Conservation (phyloP, 92 coral and sea anemone genomes). For the Actinernus sp. region DNA sequence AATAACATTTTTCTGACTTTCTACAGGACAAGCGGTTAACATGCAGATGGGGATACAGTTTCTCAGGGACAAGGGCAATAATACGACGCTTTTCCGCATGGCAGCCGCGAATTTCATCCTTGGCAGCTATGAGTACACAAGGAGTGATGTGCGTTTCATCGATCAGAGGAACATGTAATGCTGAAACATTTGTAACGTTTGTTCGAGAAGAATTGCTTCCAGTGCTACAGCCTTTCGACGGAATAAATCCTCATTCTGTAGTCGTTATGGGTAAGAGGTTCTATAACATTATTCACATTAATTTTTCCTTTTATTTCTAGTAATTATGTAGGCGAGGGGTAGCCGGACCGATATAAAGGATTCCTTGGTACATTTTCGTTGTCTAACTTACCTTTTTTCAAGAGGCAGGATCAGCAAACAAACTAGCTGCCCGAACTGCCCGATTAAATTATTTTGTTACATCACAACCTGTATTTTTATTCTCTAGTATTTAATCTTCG, state of each 20-base stretch:
- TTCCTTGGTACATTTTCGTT: no score
- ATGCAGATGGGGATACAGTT: conserved; percentile 45
- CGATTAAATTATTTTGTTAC: no score
- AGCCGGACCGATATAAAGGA: no score
- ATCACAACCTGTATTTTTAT: no score
- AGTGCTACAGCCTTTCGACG: conserved; percentile 5
- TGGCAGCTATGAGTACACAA: conserved; percentile 29
- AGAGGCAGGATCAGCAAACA: no score
- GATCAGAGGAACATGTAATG: conserved; percentile 21
- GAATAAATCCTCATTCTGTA: conserved; percentile 10
- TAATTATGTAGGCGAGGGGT: no score
- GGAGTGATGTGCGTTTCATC: conserved; percentile 21
- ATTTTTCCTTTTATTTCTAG: no score
- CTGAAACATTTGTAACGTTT: conserved; percentile 8
- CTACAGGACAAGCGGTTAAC: conserved; percentile 32
- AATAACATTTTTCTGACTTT: not conserved
- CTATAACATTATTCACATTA: no score
- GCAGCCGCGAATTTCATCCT: conserved; percentile 8
- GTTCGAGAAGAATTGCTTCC: not conserved
- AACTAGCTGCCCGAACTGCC: no score
- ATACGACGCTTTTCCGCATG: conserved; percentile 15
- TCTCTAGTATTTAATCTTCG: no score
- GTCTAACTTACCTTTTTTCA: no score
- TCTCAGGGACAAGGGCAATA: conserved; percentile 38
- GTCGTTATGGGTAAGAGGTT: conserved; percentile 10